Base-by-base conservation (phyloP, 2,797 vertebrate species). In the Apogon talboti region DNA sequence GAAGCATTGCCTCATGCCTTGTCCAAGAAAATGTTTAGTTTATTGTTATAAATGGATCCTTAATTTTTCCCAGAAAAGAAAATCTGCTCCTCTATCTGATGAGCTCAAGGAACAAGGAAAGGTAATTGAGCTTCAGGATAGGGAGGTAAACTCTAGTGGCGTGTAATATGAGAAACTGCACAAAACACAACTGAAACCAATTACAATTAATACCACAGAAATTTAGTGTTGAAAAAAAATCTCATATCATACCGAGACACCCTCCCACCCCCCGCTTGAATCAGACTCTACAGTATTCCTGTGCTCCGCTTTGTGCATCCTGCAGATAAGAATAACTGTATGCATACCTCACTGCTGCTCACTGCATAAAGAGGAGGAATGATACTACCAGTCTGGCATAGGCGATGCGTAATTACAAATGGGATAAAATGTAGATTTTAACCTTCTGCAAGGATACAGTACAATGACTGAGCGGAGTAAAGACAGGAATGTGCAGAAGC, bases 31-130 rank as follows among this genome's bases (percentile, higher is more conserved):
- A 71, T 50, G 58, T 82, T 74, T 59, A 6, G 64, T 82, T 82
- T 86, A 65, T 83, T 74, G 48, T 76, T 77, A 85, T 73, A 74
- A 84, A 88, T 76, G 70, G 72, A 75, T 58, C 69, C 51, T 66
- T 68, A 74, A 69, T 74, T 78, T 83, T 72, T 82, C 72, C 71
- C 78, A 86, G 57, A 76, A 66, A 71, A 69, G 43, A 62, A 79
- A 75, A 71, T 62, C 48, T 76, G 40, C 65, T 50, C 64, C 60
- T 55, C 42, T 47, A 64, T 69, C 53, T 75, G 74, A 82, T 68
- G 64, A 75, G 62, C 63, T 75, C 51, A 49, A 78, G 33, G 33
- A 35, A 69, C 19, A 56, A 69, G 56, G 37, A 85, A 58, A 82
- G 67, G 61, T 62, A 81, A 70, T 60, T 50, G 52, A 66, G 54